Evolutionary conservation across 2,888 invertebrate genomes (phyloP), one percentile per base, ranked within the genome.

Genomic region (Cephus pygmeus): DNA sequence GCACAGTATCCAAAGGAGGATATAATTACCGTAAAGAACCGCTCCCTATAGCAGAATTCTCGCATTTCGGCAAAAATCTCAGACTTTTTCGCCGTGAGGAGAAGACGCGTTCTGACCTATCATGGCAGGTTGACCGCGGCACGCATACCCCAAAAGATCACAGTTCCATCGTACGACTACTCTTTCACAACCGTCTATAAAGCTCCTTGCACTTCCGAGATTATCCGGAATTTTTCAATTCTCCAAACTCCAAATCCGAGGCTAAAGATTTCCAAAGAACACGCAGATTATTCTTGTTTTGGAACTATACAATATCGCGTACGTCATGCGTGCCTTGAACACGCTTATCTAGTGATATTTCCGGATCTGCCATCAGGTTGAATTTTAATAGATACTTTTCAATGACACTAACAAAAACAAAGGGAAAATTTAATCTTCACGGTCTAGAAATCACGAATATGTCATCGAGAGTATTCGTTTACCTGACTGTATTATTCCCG

Each of bases 41-140:
- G 86, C 88, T 88, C 87, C 88, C 85, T 85, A 87, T 82, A 87
- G 87, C 83, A 83, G 82, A 85, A 85, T 85, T 87, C 82, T 85
- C 84, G 84, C 89, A 89, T 89, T 85, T 85, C 87, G 80, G 75
- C 83, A 85, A 80, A 82, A 84, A 83, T 84, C 82, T 79, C 79
- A 80, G 86, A 87, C 83, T 86, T 84, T 88, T 85, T 85, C 85
- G 83, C 80, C 80, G 80, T 81, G 83, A 81, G 79, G 82, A 83
- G 87, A 87, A 87, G 89, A 90, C 90, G 90, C 90, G 89, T 85
- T 88, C 87, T 86, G 88, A 89, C 87, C 90, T 90, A 91, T 90
- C 91, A 91, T 91, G 91, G 90, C 91, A 89, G 90, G 87, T 88
- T 86, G 87, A 85, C 85, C 87, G 84, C 84, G 81, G 80, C 84